A percentile compares a stretch with the other conserved stretches of the same genome.
Evolutionary conservation across 2,113 vertebrate species (phyloP).

Genomic region (Phodopus roborovskii): DNA sequence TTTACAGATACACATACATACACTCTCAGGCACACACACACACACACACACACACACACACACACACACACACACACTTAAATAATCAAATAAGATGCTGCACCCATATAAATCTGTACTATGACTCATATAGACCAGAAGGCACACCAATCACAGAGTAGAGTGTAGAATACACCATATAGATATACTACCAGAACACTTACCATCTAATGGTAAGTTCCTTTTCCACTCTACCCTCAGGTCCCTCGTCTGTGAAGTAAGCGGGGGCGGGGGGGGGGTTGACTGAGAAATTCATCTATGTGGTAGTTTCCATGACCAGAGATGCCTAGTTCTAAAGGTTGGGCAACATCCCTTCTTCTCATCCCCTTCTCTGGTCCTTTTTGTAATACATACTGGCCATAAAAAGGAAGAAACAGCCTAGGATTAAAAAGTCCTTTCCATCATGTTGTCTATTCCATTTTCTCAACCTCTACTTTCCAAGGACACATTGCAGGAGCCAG

Average conservation of each 20-base stretch:
- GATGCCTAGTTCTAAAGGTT: not conserved
- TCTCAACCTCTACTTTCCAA: not conserved
- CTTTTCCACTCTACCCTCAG: not conserved
- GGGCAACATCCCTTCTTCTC: too few species aligned
- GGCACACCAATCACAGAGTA: not conserved
- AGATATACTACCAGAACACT: accelerated
- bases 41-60: accelerated
- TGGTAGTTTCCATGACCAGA: not conserved
- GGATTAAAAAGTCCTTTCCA: not conserved
- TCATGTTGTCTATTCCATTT: accelerated
- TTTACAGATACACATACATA: not conserved
- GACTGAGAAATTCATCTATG: not conserved
- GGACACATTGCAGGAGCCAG: not conserved
- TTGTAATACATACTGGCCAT: not conserved
- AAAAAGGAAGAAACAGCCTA: not conserved
- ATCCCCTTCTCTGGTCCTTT: accelerated
- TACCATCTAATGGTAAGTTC: not conserved
- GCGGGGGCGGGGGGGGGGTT: too few species aligned
- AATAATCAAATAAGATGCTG: not conserved
- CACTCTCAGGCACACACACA: accelerated
- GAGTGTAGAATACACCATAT: too few species aligned
- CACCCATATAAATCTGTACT: accelerated
- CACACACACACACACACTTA: not conserved
- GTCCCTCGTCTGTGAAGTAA: not conserved
- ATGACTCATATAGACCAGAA: accelerated